Percentiles rank a stretch among this genome's conserved stretches.
These are phyloP conservation scores for Gisinianus flammeolus DNA, from an alignment of 2,888 invertebrate genomes.

Conservation along the genomic window DNA sequence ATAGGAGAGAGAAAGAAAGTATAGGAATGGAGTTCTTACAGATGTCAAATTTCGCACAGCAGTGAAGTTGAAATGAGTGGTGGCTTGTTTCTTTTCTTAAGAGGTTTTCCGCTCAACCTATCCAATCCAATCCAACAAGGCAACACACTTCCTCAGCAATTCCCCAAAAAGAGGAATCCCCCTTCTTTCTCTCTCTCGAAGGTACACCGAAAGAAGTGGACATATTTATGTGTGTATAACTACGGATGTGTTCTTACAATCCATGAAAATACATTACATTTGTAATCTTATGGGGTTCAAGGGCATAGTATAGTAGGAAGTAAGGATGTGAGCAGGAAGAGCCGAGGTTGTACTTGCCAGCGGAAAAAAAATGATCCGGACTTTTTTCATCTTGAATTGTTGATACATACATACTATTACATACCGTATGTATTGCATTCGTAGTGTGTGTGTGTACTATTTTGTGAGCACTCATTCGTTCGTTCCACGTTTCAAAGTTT, in stretches of 20 bases:
- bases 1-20: slow-evolving; percentile 20
- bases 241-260: slow-evolving; percentile 6
- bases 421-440: neutral
- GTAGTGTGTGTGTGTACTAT: neutral
- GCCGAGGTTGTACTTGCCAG: too few species aligned
- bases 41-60: slow-evolving; percentile 38
- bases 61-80: slow-evolving; percentile 23
- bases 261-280: slow-evolving; percentile 17
- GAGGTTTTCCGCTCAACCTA: slow-evolving; percentile 8
- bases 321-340: neutral
- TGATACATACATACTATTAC: neutral
- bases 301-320: neutral
- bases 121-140: neutral
- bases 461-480: slow-evolving; percentile 21
- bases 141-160: neutral
- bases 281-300: slow-evolving; percentile 15
- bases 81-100: slow-evolving; percentile 6
- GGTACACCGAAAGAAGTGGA: neutral
- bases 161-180: neutral
- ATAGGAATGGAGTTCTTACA: slow-evolving; percentile 21
- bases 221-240: neutral
- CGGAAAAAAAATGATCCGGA: slow-evolving; percentile 31
- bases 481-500: slow-evolving; percentile 24
- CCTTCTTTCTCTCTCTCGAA: neutral
- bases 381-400: slow-evolving; percentile 15